Conservation (phyloP, 2,888 invertebrate species). For the Ephialtes manifestator region DNA sequence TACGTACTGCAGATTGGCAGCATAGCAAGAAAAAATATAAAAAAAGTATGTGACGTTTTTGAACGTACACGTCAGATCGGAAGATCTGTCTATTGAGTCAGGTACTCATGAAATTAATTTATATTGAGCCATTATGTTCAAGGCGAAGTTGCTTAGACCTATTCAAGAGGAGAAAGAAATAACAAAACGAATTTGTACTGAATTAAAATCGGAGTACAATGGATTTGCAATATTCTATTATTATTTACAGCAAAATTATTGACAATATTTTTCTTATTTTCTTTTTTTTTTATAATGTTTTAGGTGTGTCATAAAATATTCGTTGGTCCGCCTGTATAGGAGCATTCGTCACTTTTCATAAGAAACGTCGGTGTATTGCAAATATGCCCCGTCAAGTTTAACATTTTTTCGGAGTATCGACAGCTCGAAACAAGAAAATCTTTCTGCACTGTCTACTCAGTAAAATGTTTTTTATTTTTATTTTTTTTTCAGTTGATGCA, state of each 20-base stretch:
- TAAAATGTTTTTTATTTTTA: no score
- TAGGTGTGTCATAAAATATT: constrained; percentile 60
- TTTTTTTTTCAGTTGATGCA: constrained; percentile 8
- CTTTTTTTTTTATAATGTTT: constrained; percentile 47
- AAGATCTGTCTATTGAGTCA: constrained; percentile 56
- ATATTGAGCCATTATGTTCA: constrained; percentile 42
- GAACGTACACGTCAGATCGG: constrained; percentile 66
- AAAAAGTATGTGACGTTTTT: constrained; percentile 27
- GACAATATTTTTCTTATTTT: background rate
- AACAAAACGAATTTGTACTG: background rate
- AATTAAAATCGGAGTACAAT: constrained; percentile 13
- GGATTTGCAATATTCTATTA: constrained; percentile 17
- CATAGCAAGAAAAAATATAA: background rate
- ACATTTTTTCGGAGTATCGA: background rate
- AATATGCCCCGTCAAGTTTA: constrained; percentile 7
- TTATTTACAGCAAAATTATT: constrained; percentile 26
- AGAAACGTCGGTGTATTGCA: constrained; percentile 29
- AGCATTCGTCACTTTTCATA: constrained; percentile 17
- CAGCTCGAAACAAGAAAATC: background rate
- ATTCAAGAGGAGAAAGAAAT: background rate
- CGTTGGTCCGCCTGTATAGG: constrained; percentile 57
- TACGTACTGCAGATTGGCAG: background rate
- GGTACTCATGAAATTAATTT: constrained; percentile 25
- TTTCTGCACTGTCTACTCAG: background rate
- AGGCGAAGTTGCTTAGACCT: background rate